Percentiles rank a stretch among this genome's conserved stretches.
phyloP scores from a whole-genome alignment of 2,797 vertebrate genomes.

The Anabas testudineus region DNA sequence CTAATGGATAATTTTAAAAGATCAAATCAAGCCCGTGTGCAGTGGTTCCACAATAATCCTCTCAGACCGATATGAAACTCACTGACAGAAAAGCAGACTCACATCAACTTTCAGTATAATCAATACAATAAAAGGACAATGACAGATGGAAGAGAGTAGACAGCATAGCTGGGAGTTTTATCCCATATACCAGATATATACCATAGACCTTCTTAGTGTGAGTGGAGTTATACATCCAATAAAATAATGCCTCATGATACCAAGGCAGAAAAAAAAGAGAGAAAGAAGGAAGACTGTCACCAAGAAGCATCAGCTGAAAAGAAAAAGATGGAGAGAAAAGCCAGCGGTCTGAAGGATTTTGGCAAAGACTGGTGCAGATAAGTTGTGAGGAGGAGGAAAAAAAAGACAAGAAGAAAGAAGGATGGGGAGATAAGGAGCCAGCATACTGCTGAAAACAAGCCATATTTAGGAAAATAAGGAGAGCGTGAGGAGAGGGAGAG shows the following conservation, averaged over 20 bases:
- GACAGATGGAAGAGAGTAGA: background rate
- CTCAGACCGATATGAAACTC: background rate
- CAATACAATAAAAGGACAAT: background rate
- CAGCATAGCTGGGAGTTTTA: background rate
- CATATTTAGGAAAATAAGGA: slow-evolving; percentile 45
- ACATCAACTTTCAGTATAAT: background rate
- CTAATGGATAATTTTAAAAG: too few species aligned
- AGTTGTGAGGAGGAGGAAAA: slow-evolving; percentile 9
- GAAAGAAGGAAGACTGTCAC: slow-evolving; percentile 26
- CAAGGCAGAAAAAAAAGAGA: slow-evolving; percentile 18
- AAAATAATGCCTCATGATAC: slow-evolving; percentile 36
- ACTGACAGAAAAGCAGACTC: background rate
- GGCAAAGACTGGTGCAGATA: slow-evolving; percentile 24
- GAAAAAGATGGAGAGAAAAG: slow-evolving; percentile 17
- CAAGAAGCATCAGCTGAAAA: slow-evolving; percentile 25
- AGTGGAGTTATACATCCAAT: slow-evolving; percentile 13
- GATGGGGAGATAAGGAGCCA: slow-evolving; percentile 3
- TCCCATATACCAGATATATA: slow-evolving; percentile 22
- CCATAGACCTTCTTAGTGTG: slow-evolving; percentile 24
- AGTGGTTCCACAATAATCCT: background rate
- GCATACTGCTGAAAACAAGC: slow-evolving; percentile 31
- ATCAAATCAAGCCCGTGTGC: background rate
- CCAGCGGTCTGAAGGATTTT: slow-evolving; percentile 34
- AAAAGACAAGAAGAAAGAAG: background rate
- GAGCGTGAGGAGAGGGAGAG: slow-evolving; percentile 31